Evolutionary conservation across 2,113 vertebrate species (phyloP), one percentile per base, ranked within the genome.

Genomic region (Tautogolabrus adspersus): DNA sequence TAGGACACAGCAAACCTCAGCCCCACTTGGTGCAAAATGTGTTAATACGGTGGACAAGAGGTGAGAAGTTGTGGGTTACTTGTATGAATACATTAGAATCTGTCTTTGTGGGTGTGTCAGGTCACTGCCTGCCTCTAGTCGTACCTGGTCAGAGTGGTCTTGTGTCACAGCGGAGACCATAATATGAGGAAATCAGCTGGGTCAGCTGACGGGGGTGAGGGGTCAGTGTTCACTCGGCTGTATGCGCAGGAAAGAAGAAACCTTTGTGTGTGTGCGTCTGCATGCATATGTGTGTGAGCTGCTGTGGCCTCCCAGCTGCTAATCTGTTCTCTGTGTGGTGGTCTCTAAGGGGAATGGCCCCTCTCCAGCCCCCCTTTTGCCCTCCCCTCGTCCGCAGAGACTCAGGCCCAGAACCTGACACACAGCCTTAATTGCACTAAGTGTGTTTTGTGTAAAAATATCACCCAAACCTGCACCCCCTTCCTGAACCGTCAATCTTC

Each of bases 391-490:
- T 86, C 88, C 82, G 34, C 63, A 67, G 83, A 92, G 89, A 91
- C 83, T 82, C 61, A 56, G 62, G 69, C 79, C 86, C 79, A 84
- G 66, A 89, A 88, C 65, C 71, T 89, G 88, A 88, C 91, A 86
- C 92, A 91, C 90, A 87, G 69, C 77, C 82, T 89, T 93, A 93
- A 95, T 95, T 94, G 92, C 91, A 85, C 82, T 90, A 93, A 94
- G 93, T 94, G 90, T 94, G 93, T 95, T 95, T 95, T 93, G 91
- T 94, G 92, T 94, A 91, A 94, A 94, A 95, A 95, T 94, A 95
- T 92, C 87, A 91, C 85, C 88, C 84, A 84, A 91, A 92, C 86
- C 90, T 89, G 91, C 90, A 93, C 88, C 92, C 90, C 91, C 93
- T 93, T 93, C 89, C 93, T 88, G 89, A 92, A 87, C 91, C 79